Evolutionary conservation across 2,888 invertebrate species (phyloP).

Genomic region (Platycnemis pennipes): DNA sequence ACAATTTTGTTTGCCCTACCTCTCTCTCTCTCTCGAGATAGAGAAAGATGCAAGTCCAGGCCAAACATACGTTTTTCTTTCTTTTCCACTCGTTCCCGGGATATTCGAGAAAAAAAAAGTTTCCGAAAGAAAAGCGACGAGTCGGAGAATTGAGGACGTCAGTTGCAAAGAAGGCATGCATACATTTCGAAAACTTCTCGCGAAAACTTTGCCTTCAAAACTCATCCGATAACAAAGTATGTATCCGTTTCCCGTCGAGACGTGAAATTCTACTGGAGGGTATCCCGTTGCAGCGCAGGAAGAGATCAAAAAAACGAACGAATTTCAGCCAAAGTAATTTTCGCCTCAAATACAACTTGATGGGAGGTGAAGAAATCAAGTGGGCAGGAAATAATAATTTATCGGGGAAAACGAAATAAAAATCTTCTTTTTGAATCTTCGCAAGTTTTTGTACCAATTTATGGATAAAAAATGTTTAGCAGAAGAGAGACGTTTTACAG

Average conservation of each 20-base stretch:
- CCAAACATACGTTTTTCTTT: not conserved
- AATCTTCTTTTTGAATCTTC: too few species aligned
- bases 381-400: too few species aligned
- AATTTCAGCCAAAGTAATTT: not conserved
- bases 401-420: too few species aligned
- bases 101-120: slow-evolving; percentile 8
- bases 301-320: not conserved
- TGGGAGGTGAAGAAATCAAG: too few species aligned
- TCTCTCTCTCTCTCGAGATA: too few species aligned
- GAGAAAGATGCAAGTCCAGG: not conserved
- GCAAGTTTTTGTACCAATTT: too few species aligned
- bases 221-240: not conserved
- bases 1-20: not conserved
- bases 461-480: too few species aligned
- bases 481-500: too few species aligned
- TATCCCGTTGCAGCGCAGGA: not conserved
- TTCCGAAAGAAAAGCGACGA: not conserved
- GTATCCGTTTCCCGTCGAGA: not conserved
- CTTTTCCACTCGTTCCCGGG: not conserved
- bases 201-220: not conserved
- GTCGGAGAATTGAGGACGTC: not conserved
- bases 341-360: not conserved
- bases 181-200: slow-evolving; percentile 13
- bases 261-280: not conserved
- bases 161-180: slow-evolving; percentile 31